Evolutionary conservation across 2,797 vertebrate species (phyloP).

Genomic region (Darevskia nairensis): DNA sequence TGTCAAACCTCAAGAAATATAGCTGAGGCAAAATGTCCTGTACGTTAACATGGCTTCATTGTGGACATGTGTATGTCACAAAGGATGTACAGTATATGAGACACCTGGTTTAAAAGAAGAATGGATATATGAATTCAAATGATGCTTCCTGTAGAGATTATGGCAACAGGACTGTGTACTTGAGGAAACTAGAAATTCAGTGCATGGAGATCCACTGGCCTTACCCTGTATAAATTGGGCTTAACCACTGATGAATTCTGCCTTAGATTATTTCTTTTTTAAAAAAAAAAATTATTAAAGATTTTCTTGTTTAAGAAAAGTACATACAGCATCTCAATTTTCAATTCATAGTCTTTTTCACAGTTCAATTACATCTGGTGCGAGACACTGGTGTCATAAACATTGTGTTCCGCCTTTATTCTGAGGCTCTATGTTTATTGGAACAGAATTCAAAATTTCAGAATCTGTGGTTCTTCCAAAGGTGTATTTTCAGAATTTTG

Average conservation of each 20-base stretch:
- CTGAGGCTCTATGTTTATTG: background rate
- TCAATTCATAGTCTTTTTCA: too few species aligned
- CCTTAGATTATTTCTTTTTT: background rate
- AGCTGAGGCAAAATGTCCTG: background rate
- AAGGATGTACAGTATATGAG: background rate
- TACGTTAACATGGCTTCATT: background rate
- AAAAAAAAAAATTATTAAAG: too few species aligned
- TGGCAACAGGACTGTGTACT: too few species aligned
- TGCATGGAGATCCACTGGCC: background rate
- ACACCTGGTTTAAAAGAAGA: background rate
- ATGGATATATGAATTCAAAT: background rate
- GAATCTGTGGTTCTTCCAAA: background rate
- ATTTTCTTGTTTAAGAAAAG: too few species aligned
- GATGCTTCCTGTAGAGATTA: background rate
- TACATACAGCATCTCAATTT: too few species aligned
- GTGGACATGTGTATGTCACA: background rate
- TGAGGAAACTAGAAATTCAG: background rate
- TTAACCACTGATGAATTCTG: background rate
- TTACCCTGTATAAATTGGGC: background rate
- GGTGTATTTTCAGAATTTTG: background rate
- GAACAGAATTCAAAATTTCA: background rate
- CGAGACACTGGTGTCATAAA: too few species aligned
- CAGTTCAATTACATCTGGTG: too few species aligned
- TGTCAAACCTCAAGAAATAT: background rate
- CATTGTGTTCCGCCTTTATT: background rate